Conservation (phyloP, 2,888 invertebrate genomes). For the Leistus spinibarbis region DNA sequence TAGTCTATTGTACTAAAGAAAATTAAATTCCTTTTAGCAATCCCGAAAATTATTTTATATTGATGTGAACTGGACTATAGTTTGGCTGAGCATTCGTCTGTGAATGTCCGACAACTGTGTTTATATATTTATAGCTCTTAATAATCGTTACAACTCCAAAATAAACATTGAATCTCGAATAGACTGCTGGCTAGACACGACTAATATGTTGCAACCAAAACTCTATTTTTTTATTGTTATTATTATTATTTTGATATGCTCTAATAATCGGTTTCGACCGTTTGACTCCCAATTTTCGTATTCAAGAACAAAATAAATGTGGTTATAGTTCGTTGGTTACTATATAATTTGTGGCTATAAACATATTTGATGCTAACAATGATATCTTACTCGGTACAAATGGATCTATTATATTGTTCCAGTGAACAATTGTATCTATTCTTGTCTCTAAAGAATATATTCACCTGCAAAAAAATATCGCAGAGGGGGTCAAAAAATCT, state of each 20-base stretch:
- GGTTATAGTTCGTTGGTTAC: neutral
- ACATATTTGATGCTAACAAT: neutral
- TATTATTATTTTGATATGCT: neutral
- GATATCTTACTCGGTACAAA: neutral
- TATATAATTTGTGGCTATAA: neutral
- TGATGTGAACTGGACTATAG: neutral
- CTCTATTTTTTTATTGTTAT: neutral
- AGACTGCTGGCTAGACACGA: neutral
- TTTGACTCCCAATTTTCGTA: neutral
- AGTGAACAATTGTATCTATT: neutral
- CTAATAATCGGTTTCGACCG: neutral
- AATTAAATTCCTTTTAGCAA: too few species aligned
- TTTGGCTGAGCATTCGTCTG: neutral
- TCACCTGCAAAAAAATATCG: too few species aligned
- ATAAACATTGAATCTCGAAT: neutral
- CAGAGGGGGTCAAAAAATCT: too few species aligned
- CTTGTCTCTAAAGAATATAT: too few species aligned
- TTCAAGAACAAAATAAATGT: neutral
- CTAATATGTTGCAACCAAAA: neutral
- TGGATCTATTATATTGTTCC: neutral
- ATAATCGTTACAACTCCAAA: neutral
- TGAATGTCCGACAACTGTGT: neutral
- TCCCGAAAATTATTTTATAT: too few species aligned
- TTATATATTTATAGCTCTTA: neutral
- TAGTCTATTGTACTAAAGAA: too few species aligned